Evolutionary conservation across 92 coral and sea anemone genomes (phyloP).

Genomic region (Diadumene lineata): DNA sequence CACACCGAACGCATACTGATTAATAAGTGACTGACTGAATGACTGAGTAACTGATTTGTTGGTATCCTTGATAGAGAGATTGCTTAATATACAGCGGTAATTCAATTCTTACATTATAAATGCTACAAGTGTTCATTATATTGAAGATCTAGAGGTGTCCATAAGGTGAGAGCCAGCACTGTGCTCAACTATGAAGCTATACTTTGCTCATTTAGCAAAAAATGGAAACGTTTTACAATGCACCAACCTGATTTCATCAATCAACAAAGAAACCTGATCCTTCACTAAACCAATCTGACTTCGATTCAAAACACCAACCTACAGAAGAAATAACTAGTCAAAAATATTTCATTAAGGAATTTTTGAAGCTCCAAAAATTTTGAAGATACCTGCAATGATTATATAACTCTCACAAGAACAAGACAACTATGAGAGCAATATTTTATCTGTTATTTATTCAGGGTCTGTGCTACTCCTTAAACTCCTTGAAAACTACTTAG

Average conservation of each 20-base stretch:
- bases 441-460: neutral
- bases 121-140: neutral
- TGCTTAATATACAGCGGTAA: neutral
- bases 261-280: conserved; percentile 49
- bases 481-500: no score
- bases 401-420: neutral
- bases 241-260: conserved; percentile 59
- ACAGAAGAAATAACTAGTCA: neutral
- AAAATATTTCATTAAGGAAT: neutral
- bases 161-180: no score
- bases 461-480: no score
- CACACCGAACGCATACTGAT: no score
- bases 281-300: conserved; percentile 48
- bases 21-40: neutral
- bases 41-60: neutral
- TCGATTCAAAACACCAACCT: conserved; percentile 55
- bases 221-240: no score
- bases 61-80: neutral
- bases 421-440: neutral
- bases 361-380: neutral
- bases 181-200: no score
- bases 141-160: neutral
- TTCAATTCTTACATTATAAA: neutral
- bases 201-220: no score
- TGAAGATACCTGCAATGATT: neutral